A percentile compares a stretch with the other conserved stretches of the same genome.
Evolutionary conservation across 2,888 invertebrate species (phyloP).

Genomic region (Cacoxenus indagator): DNA sequence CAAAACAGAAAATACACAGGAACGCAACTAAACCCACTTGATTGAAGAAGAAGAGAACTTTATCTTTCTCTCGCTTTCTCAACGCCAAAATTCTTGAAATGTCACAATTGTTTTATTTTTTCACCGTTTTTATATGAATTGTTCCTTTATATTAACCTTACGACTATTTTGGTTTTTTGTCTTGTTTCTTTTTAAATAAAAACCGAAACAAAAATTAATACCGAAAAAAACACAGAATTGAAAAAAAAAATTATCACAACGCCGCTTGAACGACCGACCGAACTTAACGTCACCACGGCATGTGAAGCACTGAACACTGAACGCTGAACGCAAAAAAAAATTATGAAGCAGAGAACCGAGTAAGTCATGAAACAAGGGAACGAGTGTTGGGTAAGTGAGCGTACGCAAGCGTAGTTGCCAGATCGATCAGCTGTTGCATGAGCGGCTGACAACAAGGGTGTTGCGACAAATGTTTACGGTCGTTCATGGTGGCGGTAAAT

Average conservation of each 20-base stretch:
- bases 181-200: neutral
- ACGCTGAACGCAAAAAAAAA: neutral
- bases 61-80: neutral
- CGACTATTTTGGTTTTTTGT: neutral
- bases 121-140: neutral
- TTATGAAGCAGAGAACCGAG: neutral
- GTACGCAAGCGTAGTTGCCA: neutral
- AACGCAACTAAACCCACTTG: too few relatives aligned
- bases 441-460: too few relatives aligned
- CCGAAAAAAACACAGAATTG: neutral
- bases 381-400: too few relatives aligned
- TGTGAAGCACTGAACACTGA: constrained; percentile 12
- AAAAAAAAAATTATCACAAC: neutral
- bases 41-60: neutral
- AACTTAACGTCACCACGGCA: constrained; percentile 1
- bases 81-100: neutral
- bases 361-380: too few relatives aligned
- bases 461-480: too few relatives aligned
- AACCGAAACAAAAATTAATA: constrained; percentile 1
- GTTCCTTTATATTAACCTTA: neutral
- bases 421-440: neutral
- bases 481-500: too few relatives aligned
- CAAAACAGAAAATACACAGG: too few relatives aligned
- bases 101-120: neutral
- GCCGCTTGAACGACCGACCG: neutral